Percentiles rank a stretch among this genome's conserved stretches.
These are phyloP conservation scores for Lasiurus cinereus DNA, from an alignment of 2,113 vertebrate species.

Conservation along the genomic window DNA sequence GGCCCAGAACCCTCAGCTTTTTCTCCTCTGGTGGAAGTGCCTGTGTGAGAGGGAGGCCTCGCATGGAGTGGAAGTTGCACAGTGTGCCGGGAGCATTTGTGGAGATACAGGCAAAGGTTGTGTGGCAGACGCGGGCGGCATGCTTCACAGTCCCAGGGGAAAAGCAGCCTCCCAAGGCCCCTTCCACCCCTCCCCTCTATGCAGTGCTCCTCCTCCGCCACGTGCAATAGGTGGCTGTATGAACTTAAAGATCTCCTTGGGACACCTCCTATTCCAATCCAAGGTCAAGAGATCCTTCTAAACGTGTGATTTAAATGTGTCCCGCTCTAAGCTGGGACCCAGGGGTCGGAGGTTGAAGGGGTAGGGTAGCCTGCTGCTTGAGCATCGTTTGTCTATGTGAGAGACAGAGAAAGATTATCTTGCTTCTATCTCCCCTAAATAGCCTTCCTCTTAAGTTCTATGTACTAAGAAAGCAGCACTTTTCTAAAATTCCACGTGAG, in stretches of 20 bases:
- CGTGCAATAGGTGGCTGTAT: background rate
- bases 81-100: background rate
- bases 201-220: background rate
- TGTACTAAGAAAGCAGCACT: background rate
- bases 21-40: background rate
- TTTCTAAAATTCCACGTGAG: background rate
- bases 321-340: background rate
- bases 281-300: background rate
- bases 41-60: background rate
- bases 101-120: background rate
- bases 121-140: background rate
- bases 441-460: background rate
- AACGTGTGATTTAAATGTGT: background rate
- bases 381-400: background rate
- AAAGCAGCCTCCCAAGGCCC: background rate
- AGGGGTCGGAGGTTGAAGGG: too few species aligned
- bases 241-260: background rate
- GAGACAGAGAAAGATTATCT: background rate
- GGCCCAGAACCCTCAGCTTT: background rate
- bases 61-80: background rate
- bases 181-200: background rate
- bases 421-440: background rate
- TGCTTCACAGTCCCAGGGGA: background rate
- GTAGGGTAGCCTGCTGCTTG: background rate
- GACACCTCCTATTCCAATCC: background rate